These are phyloP conservation scores for Xanthia togata DNA, from an alignment of 2,888 invertebrate genomes.

Conservation along the genomic window DNA sequence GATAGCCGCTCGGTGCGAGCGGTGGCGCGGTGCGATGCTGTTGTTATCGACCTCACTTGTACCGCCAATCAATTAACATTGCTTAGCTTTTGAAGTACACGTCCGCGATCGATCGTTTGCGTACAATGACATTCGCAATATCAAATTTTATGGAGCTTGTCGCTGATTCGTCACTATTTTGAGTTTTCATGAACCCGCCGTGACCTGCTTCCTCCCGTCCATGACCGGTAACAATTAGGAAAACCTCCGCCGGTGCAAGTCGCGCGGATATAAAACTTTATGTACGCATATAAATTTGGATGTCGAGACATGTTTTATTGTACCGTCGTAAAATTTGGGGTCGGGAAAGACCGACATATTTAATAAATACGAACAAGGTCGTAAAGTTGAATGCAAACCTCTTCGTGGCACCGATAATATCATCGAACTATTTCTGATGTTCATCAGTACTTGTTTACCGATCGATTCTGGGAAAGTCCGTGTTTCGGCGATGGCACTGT, in stretches of 20 bases:
- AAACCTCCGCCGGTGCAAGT: constrained; percentile 86
- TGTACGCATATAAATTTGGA: constrained; percentile 90
- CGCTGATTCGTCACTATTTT: constrained; percentile 74
- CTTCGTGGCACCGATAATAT: constrained; percentile 87
- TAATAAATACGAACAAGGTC: constrained; percentile 90
- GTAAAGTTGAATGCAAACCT: constrained; percentile 88
- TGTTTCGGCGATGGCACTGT: constrained; percentile 13
- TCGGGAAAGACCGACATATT: constrained; percentile 90
- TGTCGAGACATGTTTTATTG: constrained; percentile 91
- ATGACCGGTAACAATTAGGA: constrained; percentile 90
- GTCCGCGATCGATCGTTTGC: constrained; percentile 67
- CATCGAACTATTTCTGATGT: constrained; percentile 83
- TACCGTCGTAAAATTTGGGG: constrained; percentile 89
- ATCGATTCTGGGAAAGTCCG: constrained; percentile 58
- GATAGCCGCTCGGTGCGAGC: no score
- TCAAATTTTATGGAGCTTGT: constrained; percentile 71
- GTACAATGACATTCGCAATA: constrained; percentile 67
- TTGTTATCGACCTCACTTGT: constrained; percentile 45
- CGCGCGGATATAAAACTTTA: constrained; percentile 90
- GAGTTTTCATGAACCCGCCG: constrained; percentile 76
- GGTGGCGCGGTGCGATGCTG: constrained; percentile 32
- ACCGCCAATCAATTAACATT: constrained; percentile 45
- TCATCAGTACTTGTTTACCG: constrained; percentile 68
- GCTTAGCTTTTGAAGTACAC: constrained; percentile 25
- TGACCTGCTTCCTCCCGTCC: constrained; percentile 77